Base-by-base conservation (phyloP, 1,140 invertebrate genomes). In the Luehdorfia chinensis region DNA sequence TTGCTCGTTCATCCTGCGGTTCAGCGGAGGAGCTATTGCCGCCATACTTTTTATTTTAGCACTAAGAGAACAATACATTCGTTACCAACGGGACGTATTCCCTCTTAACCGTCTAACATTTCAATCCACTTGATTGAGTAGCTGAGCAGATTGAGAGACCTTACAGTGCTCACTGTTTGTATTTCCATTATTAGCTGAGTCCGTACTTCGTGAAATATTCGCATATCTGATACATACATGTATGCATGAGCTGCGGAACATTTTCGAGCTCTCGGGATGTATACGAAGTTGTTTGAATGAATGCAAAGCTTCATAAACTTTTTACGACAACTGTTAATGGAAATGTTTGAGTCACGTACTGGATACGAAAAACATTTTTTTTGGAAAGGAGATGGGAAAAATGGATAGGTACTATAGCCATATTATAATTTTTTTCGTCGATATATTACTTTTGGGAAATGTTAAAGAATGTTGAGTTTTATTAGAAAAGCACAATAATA, bases 21-120 rank as follows among this genome's bases (percentile, higher is more conserved):
- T 63, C 66, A 65, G 31, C 47, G 47, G 59, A 69, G 60, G 56
- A 68, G 59, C 59, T 67, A 61, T 67, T 66, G 61, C 55, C 51
- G 50, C 48, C 53, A 50, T 57, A 60, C 61, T 63, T 77, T 73
- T 78, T 78, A 70, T 78, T 83, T 75, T 66, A 66, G 64, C 68
- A 65, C 64, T 71, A 68, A 64, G 60, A 55, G 68, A 61, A 80
- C 75, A 83, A 83, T 83, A 74, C 75, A 69, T 79, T 78, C 66
- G 65, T 78, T 77, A 72, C 66, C 25, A 51, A 51, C 47, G 34
- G 52, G 45, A 59, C 55, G 55, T 68, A 66, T 66, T 71, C 60
- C 51, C 56, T 66, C 60, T 61, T 65, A 65, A 54, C 59, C 45
- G 54, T 43, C 50, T 57, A 68, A 68, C 55, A 52, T 64, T 64